Base-by-base conservation (phyloP, 2,888 invertebrate genomes). In the Diogma glabrata region DNA sequence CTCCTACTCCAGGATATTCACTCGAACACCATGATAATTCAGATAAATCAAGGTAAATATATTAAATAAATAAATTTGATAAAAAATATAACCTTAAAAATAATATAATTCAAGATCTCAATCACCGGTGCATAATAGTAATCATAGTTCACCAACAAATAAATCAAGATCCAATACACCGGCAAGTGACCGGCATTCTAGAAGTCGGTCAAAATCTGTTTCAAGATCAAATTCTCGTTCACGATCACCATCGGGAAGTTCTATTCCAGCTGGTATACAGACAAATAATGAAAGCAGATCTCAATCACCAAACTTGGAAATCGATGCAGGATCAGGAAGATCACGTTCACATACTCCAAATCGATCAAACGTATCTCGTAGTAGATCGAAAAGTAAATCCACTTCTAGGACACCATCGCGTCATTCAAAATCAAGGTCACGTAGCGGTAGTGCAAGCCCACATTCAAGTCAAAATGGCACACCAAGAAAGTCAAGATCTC, bases 81-180 rank as follows among this genome's bases (percentile, higher is more conserved):
- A n/a, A n/a, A n/a, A n/a, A n/a, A n/a, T n/a, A n/a, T n/a, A n/a
- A n/a, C n/a, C n/a, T n/a, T 7, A 3, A 4, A 56, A 30, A 30
- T 30, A 6, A n/a, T n/a, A 59, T 9, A 57, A 58, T 3, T 61
- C 63, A 2, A 58, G 54, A 3, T 58, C 60, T 2, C 54, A 51
- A 3, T 53, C 58, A 3, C 64, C 63, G 4, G n/a, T n/a, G n/a
- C n/a, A n/a, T n/a, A 54, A 40, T 2, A 64, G 61, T 47, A 59
- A 48, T 1, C 64, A 61, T n/a, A 48, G 22, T 28, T 26, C 47
- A 4, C 28, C 26, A 12, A 47, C 50, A 8, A 74, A 74, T 55
- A 63, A 73, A 51, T 77, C 77, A 1, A 59, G 56, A 12, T 63
- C 61, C 1, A 75, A 74, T 54, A 73, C 75, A 2, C 75, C 76